Base-by-base conservation (phyloP, 2,113 vertebrate genomes). In the Mormyrus iriodes region DNA sequence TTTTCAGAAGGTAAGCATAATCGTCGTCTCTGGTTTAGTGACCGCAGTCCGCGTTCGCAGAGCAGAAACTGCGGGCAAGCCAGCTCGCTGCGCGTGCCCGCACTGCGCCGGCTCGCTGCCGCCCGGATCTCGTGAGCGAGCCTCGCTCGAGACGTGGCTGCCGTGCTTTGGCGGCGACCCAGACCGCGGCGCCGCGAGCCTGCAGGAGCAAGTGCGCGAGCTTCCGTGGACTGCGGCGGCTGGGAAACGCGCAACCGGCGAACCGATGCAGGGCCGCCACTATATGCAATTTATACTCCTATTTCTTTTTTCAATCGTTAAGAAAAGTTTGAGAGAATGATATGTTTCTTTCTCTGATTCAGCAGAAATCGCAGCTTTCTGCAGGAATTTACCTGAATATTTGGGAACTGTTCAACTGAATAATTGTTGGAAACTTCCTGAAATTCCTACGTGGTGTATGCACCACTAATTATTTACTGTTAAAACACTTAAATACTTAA, bases 241-340 rank as follows among this genome's bases (percentile, higher is more conserved):
- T 27, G n/a, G 52, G 35, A 44, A 73, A 31, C 31, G 83, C 48
- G 61, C 87, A 87, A 85, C 90, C 90, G 92, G 88, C 92, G 87
- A 92, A 92, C 88, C 85, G 94, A 93, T 94, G 94, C 92, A 93
- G 92, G 89, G 94, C 90, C 92, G 90, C 91, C 92, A 91, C 91
- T 88, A 89, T 88, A 89, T 93, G 90, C 91, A 91, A 92, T 94
- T 93, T 48, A 61, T 39, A 21, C 86, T 65, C 4, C 35, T 58
- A 44, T 73, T 53, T 53, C 17, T 2, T 19, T 46, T 42, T 84
- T 48, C 5, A 39, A 82, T 39, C 91, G 90, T 46, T 91, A 89
- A 93, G 90, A 83, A 86, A 90, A 83, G 53, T 58, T 27, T 12
- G 15, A 42, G 48, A 10, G 58, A 69, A 42, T n/a, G 10, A 12